Conservation (phyloP, 2,888 invertebrate genomes). For the Monopis laevigella region DNA sequence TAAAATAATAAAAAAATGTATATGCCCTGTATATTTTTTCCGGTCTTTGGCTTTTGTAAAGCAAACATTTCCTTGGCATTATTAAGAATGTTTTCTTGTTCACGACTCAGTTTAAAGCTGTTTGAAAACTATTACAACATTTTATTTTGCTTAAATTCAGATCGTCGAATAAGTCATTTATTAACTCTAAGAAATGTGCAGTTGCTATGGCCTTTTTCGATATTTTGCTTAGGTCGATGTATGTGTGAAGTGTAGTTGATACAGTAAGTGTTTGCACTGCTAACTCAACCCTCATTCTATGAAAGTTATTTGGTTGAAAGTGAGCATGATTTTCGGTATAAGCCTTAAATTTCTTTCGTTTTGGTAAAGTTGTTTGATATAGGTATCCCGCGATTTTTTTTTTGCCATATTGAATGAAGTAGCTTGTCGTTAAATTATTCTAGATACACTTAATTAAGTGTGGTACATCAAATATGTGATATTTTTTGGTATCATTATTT, state of each 20-base stretch:
- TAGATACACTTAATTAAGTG: constrained; percentile 20
- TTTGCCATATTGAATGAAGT: constrained; percentile 14
- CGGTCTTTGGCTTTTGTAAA: constrained; percentile 11
- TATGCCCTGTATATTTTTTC: constrained; percentile 13
- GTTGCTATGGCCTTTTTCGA: constrained; percentile 17
- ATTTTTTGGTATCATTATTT: constrained; percentile 14
- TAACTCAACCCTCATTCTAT: constrained; percentile 19
- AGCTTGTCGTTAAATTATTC: constrained; percentile 10
- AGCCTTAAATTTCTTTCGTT: constrained; percentile 15
- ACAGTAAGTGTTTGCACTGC: constrained; percentile 15
- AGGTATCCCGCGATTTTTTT: constrained; percentile 20
- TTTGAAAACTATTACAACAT: constrained; percentile 14
- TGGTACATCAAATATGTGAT: constrained; percentile 18
- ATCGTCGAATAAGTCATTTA: constrained; percentile 17
- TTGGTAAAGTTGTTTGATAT: constrained; percentile 20
- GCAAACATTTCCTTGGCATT: constrained; percentile 15
- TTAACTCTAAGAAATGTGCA: constrained; percentile 15
- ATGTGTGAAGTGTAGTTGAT: constrained; percentile 15
- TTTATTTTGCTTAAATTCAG: constrained; percentile 17
- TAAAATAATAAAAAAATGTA: constrained; percentile 15
- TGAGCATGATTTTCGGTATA: constrained; percentile 23
- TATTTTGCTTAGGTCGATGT: constrained; percentile 12
- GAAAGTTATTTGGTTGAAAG: constrained; percentile 20
- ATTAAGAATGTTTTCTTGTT: constrained; percentile 13
- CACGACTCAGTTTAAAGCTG: constrained; percentile 11